Base-by-base conservation (phyloP, 2,888 invertebrate species). In the Sphaerophoria rueppellii region DNA sequence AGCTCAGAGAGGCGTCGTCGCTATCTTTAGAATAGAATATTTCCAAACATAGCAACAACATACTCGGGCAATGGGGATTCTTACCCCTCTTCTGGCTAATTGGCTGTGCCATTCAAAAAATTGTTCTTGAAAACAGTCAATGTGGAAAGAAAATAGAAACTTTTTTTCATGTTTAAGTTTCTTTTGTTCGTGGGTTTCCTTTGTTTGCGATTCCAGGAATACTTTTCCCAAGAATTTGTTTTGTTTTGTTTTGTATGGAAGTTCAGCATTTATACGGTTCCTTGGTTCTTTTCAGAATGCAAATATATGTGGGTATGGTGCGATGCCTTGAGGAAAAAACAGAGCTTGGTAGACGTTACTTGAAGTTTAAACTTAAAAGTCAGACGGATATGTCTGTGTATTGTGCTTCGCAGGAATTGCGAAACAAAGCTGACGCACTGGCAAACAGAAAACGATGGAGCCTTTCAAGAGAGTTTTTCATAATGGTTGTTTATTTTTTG, bases 31-130 rank as follows among this genome's bases (percentile, higher is more conserved):
- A 40, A 37, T 58, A 60, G 60, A 40, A 60, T 24, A 11, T 60
- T 60, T 60, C 6, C 40, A 60, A 60, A 43, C 40, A 24, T 43
- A 16, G 40, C 24, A 60, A 40, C 58, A 58, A 24, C 24, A 24
- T 24, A 24, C 24, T 24, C 2, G 24, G 24, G 24, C 1, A 24
- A 1, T 12, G 16, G 58, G 40, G 6, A 58, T 58, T 58, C 24
- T 24, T 24, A 24, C 24, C 24, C 24, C 24, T 60, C n/a, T 40
- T 43, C 4, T 4, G 43, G 58, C 58, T 43, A 60, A 60, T 60
- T 60, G 60, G 60, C 43, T 24, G 40, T 43, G 60, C 60, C 60
- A 43, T 60, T 58, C 58, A 58, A 40, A 6, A 40, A 40, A 6
- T 7, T 40, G n/a, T 58, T 11, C 40, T 37, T 58, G 9, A 37